phyloP scores from a whole-genome alignment of 2,888 invertebrate species.

The Eupithecia pulchellata region DNA sequence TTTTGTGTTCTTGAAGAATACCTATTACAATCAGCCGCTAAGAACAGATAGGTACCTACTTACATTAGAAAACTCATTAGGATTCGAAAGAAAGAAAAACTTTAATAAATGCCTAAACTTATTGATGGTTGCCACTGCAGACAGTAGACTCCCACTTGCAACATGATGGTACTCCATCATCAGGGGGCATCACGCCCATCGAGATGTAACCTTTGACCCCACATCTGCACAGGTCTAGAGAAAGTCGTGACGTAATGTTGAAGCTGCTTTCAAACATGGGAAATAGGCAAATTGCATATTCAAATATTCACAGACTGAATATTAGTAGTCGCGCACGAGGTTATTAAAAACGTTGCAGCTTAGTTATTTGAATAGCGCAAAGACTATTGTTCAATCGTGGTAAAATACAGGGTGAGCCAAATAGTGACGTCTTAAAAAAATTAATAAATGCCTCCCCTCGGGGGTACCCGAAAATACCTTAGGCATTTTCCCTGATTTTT shows the following conservation, averaged over 20 bases:
- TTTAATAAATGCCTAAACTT: neutral
- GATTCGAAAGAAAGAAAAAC: neutral
- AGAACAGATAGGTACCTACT: neutral
- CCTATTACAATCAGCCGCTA: neutral
- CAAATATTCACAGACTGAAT: constrained; percentile 14
- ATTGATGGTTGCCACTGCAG: neutral
- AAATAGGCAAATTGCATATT: constrained; percentile 20
- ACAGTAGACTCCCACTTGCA: neutral
- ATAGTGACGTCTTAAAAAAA: no score
- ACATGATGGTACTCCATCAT: neutral
- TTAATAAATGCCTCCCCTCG: no score
- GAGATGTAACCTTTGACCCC: constrained; percentile 23
- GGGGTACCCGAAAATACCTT: no score
- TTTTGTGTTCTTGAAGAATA: neutral
- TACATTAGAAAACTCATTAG: neutral
- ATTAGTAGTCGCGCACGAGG: neutral
- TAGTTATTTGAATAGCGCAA: neutral
- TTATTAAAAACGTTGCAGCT: neutral
- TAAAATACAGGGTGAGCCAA: neutral
- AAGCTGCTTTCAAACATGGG: constrained; percentile 27
- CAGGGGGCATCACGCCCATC: neutral
- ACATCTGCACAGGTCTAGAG: constrained; percentile 25
- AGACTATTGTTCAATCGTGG: neutral
- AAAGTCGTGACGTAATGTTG: constrained; percentile 46
- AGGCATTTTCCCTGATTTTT: no score